These are phyloP conservation scores for Acronicta leporina DNA, from an alignment of 2,888 invertebrate species.

Conservation along the genomic window DNA sequence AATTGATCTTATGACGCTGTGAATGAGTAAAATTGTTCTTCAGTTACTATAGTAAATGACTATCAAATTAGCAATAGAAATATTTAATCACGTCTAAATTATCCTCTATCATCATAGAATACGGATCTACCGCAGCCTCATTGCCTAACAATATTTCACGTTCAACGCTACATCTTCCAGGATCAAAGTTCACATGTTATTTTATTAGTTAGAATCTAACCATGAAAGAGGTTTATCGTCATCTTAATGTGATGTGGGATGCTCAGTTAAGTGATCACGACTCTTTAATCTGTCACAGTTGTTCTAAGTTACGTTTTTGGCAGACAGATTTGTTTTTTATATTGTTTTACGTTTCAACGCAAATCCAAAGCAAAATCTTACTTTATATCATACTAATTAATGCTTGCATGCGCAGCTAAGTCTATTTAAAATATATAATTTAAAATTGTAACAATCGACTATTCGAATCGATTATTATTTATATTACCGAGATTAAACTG, in stretches of 20 bases:
- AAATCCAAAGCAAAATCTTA: no score
- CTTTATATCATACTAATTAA: no score
- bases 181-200: conserved; percentile 52
- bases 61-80: not conserved
- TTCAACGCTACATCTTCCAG: conserved; percentile 41
- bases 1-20: no score
- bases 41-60: no score
- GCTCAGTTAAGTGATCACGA: conserved; percentile 34
- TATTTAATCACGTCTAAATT: conserved; percentile 8
- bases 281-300: conserved; percentile 21
- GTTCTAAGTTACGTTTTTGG: conserved; percentile 19
- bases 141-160: conserved; percentile 38
- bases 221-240: conserved; percentile 49
- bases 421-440: no score
- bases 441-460: no score
- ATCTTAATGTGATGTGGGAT: conserved; percentile 42
- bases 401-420: no score
- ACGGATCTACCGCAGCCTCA: conserved; percentile 34
- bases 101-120: not conserved
- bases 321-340: not conserved
- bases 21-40: no score
- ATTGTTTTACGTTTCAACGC: no score
- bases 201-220: conserved; percentile 51
- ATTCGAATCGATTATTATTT: no score
- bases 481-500: no score